phyloP scores from a whole-genome alignment of 1,140 invertebrate genomes.

The Lasioglossum albipes region DNA sequence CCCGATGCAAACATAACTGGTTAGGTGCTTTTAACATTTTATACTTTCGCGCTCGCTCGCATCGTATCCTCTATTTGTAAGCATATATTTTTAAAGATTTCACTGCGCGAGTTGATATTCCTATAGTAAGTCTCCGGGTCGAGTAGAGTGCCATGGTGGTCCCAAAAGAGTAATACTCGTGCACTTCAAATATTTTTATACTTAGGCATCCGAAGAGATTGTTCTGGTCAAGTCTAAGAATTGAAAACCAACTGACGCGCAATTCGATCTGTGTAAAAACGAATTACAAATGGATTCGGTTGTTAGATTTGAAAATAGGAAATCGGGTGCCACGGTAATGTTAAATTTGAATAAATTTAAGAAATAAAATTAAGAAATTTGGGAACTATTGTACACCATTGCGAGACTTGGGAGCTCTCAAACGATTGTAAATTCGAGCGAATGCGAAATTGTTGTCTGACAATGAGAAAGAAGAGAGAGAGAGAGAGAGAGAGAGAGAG shows the following conservation, averaged over 20 bases:
- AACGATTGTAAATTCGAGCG: background rate
- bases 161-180: slow-evolving; percentile 8
- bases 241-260: background rate
- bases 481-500: too few relatives aligned
- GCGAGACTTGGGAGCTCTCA: background rate
- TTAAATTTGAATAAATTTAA: slow-evolving; percentile 10
- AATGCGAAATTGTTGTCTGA: slow-evolving; percentile 9
- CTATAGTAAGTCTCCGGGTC: background rate
- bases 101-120: slow-evolving; percentile 10
- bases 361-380: background rate
- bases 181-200: slow-evolving; percentile 9
- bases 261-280: background rate
- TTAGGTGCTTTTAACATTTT: background rate
- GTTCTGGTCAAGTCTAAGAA: background rate
- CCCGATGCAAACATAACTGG: background rate
- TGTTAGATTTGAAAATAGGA: slow-evolving; percentile 9
- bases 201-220: background rate
- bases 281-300: background rate
- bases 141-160: slow-evolving; percentile 19
- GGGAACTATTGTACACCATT: background rate
- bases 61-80: slow-evolving; percentile 2
- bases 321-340: background rate
- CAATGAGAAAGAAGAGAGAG: background rate
- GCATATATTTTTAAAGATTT: slow-evolving; percentile 1
- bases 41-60: background rate